Percentiles rank a stretch among this genome's conserved stretches.
phyloP scores from a whole-genome alignment of 2,797 vertebrate genomes.

The Geotrypetes seraphini region DNA sequence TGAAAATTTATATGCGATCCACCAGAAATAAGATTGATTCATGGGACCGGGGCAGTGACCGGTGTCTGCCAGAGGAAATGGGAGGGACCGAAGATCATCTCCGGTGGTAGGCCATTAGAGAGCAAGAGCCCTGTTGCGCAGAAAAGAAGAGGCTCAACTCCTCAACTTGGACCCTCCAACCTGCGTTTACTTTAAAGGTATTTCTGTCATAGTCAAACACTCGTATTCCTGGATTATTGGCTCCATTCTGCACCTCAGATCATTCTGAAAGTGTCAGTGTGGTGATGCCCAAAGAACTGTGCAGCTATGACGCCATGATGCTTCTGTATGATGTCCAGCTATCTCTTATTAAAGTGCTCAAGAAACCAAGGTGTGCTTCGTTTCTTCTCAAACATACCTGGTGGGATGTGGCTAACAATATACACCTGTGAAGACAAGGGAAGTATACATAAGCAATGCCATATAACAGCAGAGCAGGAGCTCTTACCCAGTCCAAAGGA shows the following conservation, averaged over 20 bases:
- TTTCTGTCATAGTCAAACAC: conserved; percentile 69
- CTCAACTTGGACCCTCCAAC: too few species aligned
- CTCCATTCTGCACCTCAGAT: conserved; percentile 84
- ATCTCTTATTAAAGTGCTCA: conserved; percentile 65
- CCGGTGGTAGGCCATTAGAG: too few species aligned
- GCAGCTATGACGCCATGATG: conserved; percentile 69
- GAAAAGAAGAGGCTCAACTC: too few species aligned
- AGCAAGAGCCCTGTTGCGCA: too few species aligned
- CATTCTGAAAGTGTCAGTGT: conserved; percentile 86
- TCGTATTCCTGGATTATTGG: conserved; percentile 90
- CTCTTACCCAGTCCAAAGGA: conserved; percentile 84
- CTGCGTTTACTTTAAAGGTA: conserved; percentile 74
- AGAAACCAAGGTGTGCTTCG: conserved; percentile 70
- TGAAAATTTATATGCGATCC: too few species aligned
- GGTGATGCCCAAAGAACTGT: conserved; percentile 94
- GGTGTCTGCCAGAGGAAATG: too few species aligned
- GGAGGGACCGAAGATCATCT: too few species aligned
- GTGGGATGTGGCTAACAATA: conserved; percentile 80
- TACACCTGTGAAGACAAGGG: conserved; percentile 75
- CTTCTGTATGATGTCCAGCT: conserved; percentile 62
- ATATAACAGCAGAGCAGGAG: too few species aligned
- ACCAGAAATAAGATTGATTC: too few species aligned
- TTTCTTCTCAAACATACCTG: conserved; percentile 91
- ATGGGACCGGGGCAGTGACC: too few species aligned
- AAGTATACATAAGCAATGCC: too few species aligned